Evolutionary conservation across 2,888 invertebrate genomes (phyloP), one percentile per base, ranked within the genome.

Genomic region (Selenia dentaria): DNA sequence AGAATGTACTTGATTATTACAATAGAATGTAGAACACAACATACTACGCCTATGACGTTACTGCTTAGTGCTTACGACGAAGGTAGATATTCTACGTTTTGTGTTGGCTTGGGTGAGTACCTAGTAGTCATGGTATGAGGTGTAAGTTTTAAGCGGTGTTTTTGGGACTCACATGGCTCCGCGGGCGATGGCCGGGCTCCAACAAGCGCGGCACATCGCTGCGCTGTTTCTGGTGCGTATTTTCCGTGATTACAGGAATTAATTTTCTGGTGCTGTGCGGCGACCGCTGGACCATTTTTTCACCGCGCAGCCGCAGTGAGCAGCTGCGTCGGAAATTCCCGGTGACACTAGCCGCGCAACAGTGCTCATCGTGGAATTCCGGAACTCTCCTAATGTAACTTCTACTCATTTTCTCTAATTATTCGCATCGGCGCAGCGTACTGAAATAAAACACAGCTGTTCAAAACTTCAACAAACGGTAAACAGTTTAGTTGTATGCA

Each of bases 281-380:
- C 71, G 92, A 91, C 55, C 90, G 89, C 68, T 87, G 90, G 84
- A 88, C 82, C 85, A 90, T 90, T 81, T 91, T 88, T 84, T 93
- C 93, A 70, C 93, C 93, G 81, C 94, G 94, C 92, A 94, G 74
- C 71, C 94, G 93, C 92, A 94, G 78, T 77, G 94, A 94, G 44
- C 91, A 89, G 63, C 94, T 92, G 74, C 94, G 93, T 55, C 92
- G 92, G 77, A 94, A 92, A 69, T 86, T 79, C 69, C 91, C 77
- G 74, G 83, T 81, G 86, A 83, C 78, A 84, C 88, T 86, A 74
- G 83, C 85, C 78, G 89, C 81, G 82, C 90, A 88, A 75, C 83
- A 90, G 64, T 83, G 81, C 62, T 88, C 89, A 79, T 89, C 90
- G 70, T 88, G 85, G 69, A 78, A 86, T 60, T 89, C 89, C 53